A percentile compares a stretch with the other conserved stretches of the same genome.
Evolutionary conservation across 2,113 vertebrate species (phyloP).

Genomic region (Phylloscopus trochiloides): DNA sequence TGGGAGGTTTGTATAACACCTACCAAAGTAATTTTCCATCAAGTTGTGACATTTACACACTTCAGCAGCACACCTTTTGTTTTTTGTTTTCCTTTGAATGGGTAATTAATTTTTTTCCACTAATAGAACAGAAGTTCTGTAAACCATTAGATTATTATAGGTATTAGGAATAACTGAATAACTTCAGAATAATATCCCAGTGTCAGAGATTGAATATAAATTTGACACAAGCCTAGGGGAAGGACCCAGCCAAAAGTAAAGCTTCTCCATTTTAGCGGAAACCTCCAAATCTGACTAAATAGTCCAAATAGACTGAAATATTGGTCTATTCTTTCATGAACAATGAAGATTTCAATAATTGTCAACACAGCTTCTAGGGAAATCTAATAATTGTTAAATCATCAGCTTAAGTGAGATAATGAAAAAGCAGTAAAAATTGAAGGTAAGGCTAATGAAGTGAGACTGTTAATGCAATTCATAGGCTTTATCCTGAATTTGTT

Average conservation of each 20-base stretch:
- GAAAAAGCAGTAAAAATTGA: neutral
- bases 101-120: neutral
- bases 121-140: neutral
- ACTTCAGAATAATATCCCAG: neutral
- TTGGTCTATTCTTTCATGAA: neutral
- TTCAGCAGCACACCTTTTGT: neutral
- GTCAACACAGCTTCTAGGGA: neutral
- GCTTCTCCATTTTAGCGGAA: neutral
- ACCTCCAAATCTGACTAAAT: neutral
- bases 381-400: neutral
- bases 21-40: constrained; percentile 1
- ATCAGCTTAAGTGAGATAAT: neutral
- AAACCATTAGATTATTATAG: neutral
- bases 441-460: neutral
- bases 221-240: neutral
- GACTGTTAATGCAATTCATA: neutral
- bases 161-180: neutral
- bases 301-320: neutral
- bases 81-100: neutral
- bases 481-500: neutral
- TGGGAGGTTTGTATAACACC: neutral
- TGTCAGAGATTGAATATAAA: neutral
- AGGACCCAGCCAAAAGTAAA: neutral
- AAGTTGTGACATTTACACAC: neutral
- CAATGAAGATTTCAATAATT: neutral